These are phyloP conservation scores for Danionella dracula DNA, from an alignment of 2,797 vertebrate species.

Conservation along the genomic window DNA sequence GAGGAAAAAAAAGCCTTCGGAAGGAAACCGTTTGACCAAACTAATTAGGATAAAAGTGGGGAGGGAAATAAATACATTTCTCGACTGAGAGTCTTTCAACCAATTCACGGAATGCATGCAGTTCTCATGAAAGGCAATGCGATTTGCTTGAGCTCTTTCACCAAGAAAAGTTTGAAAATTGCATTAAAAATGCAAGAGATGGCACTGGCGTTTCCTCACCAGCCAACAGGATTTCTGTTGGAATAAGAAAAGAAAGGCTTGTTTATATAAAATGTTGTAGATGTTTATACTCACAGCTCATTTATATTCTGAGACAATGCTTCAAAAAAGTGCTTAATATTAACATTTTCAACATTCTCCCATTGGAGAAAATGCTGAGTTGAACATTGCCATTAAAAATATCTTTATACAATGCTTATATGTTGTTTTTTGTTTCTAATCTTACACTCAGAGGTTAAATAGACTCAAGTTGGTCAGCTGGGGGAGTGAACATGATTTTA, in stretches of 20 bases:
- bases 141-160: background rate
- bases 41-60: constrained; percentile 61
- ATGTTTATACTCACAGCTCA: background rate
- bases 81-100: constrained; percentile 2
- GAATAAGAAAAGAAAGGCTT: background rate
- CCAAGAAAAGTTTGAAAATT: background rate
- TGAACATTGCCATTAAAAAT: no score
- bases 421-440: no score
- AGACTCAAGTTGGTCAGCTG: no score
- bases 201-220: background rate
- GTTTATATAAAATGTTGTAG: background rate
- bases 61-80: constrained; percentile 30
- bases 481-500: no score
- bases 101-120: background rate
- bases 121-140: background rate
- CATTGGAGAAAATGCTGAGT: no score
- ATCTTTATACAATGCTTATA: no score
- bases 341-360: no score
- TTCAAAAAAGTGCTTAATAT: background rate
- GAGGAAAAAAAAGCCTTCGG: constrained; percentile 47
- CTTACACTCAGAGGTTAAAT: no score
- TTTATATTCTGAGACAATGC: no score
- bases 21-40: constrained; percentile 58
- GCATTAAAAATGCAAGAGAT: background rate
- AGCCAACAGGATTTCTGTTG: constrained; percentile 1